Evolutionary conservation across 2,113 vertebrate species (phyloP), one percentile per base, ranked within the genome.

Genomic region (Scartelaos histophorus): DNA sequence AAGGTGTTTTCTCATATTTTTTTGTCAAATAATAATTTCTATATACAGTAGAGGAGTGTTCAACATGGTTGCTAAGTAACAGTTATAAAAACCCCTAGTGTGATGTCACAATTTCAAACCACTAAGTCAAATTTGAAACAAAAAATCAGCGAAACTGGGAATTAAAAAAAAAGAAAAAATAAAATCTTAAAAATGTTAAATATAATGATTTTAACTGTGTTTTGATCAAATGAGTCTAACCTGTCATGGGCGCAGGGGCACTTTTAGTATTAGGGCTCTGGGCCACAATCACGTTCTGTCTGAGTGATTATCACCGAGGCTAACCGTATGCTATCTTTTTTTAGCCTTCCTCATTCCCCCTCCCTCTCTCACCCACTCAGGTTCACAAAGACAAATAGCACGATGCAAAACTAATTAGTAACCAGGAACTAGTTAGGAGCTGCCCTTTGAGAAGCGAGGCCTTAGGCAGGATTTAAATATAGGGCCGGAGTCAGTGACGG

Each of bases 351-450:
- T 83, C 82, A 70, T 88, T 84, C 73, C 62, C 60, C 67, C 56
- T 24, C 56, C 56, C 56, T 60, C 64, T 45, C 35, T 65, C 11
- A 16, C 43, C 56, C 65, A 51, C 74, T 73, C 70, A 80, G 76
- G 66, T 84, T 90, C 85, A 83, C 70, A 85, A 90, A 93, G 93
- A 94, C 90, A 93, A 93, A 93, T 93, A 92, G 85, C 88, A 74
- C 16, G 70, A 85, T 78, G 71, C 82, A 87, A 87, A 93, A 92
- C 91, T 92, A 94, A 94, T 94, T 94, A 94, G 90, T 87, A 89
- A 92, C 86, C 75, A 86, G 90, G 90, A 93, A 92, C 89, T 93
- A 92, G 92, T 94, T 93, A 93, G 90, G 82, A 92, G 89, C 92
- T 90, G 92, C 89, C 91, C 91, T 92, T 90, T 89, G 85, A 90